Evolutionary conservation across 2,888 invertebrate genomes (phyloP), one percentile per base, ranked within the genome.

Genomic region (Criorhina ranunculi): DNA sequence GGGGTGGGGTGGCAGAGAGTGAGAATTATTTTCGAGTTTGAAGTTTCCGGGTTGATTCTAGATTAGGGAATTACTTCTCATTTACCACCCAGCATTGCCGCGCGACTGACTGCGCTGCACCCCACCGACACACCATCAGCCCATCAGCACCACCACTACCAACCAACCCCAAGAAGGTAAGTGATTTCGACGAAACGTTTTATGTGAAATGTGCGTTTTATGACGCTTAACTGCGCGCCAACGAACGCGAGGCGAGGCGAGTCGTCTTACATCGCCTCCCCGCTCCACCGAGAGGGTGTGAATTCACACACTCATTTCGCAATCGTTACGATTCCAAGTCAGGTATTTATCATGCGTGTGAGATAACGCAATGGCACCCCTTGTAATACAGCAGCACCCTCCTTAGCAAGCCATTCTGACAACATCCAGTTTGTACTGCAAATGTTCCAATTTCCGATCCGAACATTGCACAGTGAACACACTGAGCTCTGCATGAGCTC

Each of bases 141-240:
- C 69, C 77, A 17, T 55, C 69, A 55, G 69, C 70, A 78, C 19
- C 35, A 40, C 6, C 70, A 78, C 19, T 29, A 40, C 6, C 35
- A 17, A 11, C 6, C 37, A 17, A 37, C 12, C 33, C 19, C 19
- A 51, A 33, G 60, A 73, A 69, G 79, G 79, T 79, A 83, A 83
- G 83, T 83, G 83, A 83, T 83, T 83, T 79, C 73, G 79, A 79
- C 83, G 83, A 83, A 83, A 83, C 83, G 79, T 85, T 85, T 85
- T 85, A 85, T 85, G 85, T 64, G 85, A 80, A 85, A 80, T 85
- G 85, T 85, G 85, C 85, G 85, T 80, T 85, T 85, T 85, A 85
- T 85, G 75, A 80, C 64, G 85, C 69, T 83, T 83, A 83, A 79
- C 79, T 83, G 83, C 73, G 73, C 73, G 67, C 78, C 73, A 75